Conservation (phyloP, 1,140 invertebrate species). For the Dreissena polymorpha region DNA sequence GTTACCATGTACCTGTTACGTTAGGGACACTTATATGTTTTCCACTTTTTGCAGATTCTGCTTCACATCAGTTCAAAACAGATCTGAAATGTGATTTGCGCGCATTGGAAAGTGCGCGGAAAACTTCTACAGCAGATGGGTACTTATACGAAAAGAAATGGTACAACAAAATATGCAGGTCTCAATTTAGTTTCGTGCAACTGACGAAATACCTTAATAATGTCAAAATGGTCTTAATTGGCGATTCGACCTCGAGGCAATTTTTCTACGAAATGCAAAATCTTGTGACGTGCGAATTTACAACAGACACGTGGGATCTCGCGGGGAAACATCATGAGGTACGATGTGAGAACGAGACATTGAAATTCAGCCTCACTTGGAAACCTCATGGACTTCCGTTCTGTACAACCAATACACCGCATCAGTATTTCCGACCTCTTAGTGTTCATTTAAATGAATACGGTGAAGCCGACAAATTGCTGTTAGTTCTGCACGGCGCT, state of each 20-base stretch:
- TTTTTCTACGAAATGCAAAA: constrained; percentile 15
- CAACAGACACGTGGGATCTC: constrained; percentile 28
- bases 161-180: constrained; percentile 12
- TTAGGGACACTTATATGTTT: neutral
- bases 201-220: constrained; percentile 4
- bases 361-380: constrained; percentile 28
- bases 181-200: neutral
- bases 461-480: neutral
- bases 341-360: neutral
- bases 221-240: constrained; percentile 20
- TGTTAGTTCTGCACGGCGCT: constrained; percentile 30
- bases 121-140: constrained; percentile 22
- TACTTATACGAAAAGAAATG: constrained; percentile 28
- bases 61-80: neutral
- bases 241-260: constrained; percentile 45
- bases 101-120: neutral
- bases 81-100: neutral
- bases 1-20: neutral
- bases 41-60: neutral
- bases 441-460: constrained; percentile 19
- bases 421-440: constrained; percentile 31
- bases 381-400: constrained; percentile 39
- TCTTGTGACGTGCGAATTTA: constrained; percentile 20
- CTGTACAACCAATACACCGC: constrained; percentile 26
- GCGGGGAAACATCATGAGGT: constrained; percentile 36